These are phyloP conservation scores for Labia minor DNA, from an alignment of 2,888 invertebrate species.

Conservation along the genomic window DNA sequence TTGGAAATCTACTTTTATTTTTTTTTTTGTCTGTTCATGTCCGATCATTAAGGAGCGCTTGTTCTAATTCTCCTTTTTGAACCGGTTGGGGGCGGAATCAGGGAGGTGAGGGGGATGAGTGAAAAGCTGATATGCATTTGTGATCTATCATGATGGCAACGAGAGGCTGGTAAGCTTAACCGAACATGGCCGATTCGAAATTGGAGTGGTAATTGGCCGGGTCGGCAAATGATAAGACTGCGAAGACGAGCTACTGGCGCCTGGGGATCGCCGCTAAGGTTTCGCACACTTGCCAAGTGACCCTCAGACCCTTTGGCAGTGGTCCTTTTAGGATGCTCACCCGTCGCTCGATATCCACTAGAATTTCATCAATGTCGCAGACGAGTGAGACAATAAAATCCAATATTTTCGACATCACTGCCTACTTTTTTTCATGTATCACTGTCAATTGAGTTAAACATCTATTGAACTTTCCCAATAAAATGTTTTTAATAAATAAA, in stretches of 20 bases:
- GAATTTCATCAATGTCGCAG: not conserved
- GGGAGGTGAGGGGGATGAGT: no score
- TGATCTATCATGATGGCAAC: not conserved
- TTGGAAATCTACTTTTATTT: no score
- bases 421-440: not conserved
- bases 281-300: not conserved
- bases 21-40: no score
- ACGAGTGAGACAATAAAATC: not conserved
- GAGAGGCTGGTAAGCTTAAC: not conserved
- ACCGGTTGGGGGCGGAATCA: no score
- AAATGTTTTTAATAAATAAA: not conserved
- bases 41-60: no score
- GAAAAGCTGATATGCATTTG: not conserved
- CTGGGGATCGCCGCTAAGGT: not conserved
- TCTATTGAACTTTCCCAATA: not conserved
- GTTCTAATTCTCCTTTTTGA: no score
- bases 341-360: not conserved
- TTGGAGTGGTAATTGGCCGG: not conserved
- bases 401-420: not conserved
- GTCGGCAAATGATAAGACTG: not conserved
- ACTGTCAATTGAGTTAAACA: not conserved
- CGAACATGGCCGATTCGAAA: not conserved
- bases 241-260: not conserved
- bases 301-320: not conserved
- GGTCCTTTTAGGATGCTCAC: not conserved